These are phyloP conservation scores for Rhea americana DNA, from an alignment of 2,113 vertebrate genomes.

Conservation along the genomic window DNA sequence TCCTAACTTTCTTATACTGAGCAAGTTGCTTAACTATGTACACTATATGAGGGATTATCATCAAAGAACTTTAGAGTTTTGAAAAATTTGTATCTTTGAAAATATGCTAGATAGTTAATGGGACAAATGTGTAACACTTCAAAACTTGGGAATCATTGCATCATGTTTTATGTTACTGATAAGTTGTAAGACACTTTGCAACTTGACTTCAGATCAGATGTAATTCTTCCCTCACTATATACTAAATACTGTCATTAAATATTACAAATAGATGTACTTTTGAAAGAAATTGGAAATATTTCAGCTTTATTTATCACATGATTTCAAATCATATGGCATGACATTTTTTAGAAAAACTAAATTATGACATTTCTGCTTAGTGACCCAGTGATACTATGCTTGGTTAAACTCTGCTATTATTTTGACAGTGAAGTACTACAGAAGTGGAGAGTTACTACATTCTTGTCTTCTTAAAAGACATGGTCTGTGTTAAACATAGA, in stretches of 20 bases:
- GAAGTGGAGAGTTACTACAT: not conserved
- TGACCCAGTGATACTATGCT: not conserved
- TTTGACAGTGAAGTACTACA: not conserved
- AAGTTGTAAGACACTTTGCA: not conserved
- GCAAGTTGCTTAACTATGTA: not conserved
- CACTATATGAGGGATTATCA: not conserved
- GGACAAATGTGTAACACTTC: not conserved
- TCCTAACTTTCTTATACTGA: not conserved
- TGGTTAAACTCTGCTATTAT: not conserved
- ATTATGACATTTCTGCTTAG: not conserved
- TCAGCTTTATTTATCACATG: not conserved
- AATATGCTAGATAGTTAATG: not conserved
- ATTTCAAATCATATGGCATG: not conserved
- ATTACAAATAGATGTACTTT: not conserved
- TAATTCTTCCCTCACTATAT: not conserved
- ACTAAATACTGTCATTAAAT: not conserved
- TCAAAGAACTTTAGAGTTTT: not conserved
- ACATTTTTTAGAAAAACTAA: not conserved
- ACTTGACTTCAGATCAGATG: not conserved
- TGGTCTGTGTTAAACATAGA: not conserved
- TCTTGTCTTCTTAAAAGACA: not conserved
- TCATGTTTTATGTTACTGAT: not conserved
- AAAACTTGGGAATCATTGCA: not conserved
- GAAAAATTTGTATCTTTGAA: not conserved
- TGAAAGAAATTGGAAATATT: not conserved